Percentiles rank a stretch among this genome's conserved stretches.
Evolutionary conservation across 1,140 invertebrate genomes (phyloP).

Genomic region (Drosophila bocqueti): DNA sequence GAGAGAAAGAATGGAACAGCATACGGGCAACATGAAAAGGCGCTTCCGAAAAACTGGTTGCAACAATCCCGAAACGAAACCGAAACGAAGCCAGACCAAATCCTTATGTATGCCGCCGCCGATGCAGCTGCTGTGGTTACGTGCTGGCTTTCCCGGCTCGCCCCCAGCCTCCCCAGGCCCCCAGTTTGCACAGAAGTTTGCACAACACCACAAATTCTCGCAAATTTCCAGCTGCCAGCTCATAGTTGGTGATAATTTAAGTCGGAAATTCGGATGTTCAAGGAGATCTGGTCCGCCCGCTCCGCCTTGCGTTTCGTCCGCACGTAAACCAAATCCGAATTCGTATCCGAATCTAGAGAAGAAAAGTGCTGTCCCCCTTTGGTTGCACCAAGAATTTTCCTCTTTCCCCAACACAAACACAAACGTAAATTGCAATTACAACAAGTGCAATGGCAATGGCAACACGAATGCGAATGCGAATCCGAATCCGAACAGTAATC

Average conservation of each 20-base stretch:
- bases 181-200: constrained; percentile 61
- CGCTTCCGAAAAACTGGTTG: constrained; percentile 18
- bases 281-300: constrained; percentile 38
- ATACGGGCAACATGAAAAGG: constrained; percentile 33
- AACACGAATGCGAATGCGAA: constrained; percentile 30
- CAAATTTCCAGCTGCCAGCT: constrained; percentile 68
- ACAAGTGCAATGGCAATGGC: constrained; percentile 63
- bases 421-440: constrained; percentile 76
- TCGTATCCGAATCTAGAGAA: constrained; percentile 33
- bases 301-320: constrained; percentile 11
- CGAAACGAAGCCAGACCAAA: constrained; percentile 61
- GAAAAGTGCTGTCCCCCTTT: constrained; percentile 33
- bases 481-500: constrained; percentile 60
- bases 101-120: constrained; percentile 63
- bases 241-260: constrained; percentile 79
- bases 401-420: constrained; percentile 24
- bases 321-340: constrained; percentile 67
- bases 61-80: constrained; percentile 48
- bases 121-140: constrained; percentile 69
- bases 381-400: neutral
- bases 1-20: neutral
- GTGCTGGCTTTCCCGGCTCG: constrained; percentile 47
- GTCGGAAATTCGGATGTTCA: constrained; percentile 73
- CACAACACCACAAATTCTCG: constrained; percentile 61
- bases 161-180: neutral